Conservation (phyloP, 1,140 invertebrate species). For the Drosophila kohkoa region DNA sequence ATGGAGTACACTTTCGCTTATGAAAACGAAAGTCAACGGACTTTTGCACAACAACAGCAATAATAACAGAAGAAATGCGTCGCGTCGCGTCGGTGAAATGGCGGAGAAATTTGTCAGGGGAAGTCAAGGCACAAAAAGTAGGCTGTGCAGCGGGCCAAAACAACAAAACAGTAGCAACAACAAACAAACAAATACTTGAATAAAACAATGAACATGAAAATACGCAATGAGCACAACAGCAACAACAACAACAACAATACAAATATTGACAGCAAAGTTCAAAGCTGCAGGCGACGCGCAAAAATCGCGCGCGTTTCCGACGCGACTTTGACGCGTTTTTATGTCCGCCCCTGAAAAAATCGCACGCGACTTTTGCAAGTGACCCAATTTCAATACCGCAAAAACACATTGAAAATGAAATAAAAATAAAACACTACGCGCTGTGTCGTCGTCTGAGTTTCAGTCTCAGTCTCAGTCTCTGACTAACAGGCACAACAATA, state of each 20-base stretch:
- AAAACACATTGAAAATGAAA: slow-evolving; percentile 70
- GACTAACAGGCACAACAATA: slow-evolving; percentile 57
- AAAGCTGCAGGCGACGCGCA: slow-evolving; percentile 27
- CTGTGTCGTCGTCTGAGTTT: not conserved
- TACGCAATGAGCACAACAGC: not conserved
- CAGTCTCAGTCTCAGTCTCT: not conserved
- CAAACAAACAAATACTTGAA: slow-evolving; percentile 5
- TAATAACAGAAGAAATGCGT: slow-evolving; percentile 29
- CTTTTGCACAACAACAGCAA: slow-evolving; percentile 50
- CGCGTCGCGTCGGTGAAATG: slow-evolving; percentile 64
- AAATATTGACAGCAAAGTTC: slow-evolving; percentile 42
- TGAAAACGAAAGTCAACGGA: slow-evolving; percentile 82
- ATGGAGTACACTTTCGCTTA: slow-evolving; percentile 83
- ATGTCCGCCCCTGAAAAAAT: slow-evolving; percentile 63
- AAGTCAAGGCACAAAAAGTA: slow-evolving; percentile 21
- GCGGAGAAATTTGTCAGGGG: slow-evolving; percentile 75
- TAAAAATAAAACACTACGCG: slow-evolving; percentile 49
- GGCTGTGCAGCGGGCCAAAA: slow-evolving; percentile 42
- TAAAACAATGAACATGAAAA: slow-evolving; percentile 28
- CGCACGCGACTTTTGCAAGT: slow-evolving; percentile 75
- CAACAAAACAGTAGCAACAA: slow-evolving; percentile 26
- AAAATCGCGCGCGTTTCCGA: slow-evolving; percentile 45
- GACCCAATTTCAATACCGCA: slow-evolving; percentile 75
- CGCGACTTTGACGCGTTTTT: slow-evolving; percentile 36
- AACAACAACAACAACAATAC: not conserved